Base-by-base conservation (phyloP, 2,113 vertebrate species). In the Nycticorax nycticorax region DNA sequence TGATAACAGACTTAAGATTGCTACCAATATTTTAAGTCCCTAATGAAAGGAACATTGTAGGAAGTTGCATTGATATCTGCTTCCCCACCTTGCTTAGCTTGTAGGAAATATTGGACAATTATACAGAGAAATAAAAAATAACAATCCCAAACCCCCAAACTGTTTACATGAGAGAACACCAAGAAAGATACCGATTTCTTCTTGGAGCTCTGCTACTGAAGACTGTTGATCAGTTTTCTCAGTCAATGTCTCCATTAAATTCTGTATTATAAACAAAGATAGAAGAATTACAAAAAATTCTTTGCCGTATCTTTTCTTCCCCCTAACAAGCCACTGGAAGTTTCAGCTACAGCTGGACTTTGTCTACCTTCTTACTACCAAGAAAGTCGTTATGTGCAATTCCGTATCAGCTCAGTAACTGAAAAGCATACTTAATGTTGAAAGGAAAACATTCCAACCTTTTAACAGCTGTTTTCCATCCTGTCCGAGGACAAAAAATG, bases 141-240 rank as follows among this genome's bases (percentile, higher is more conserved):
- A 81, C 15, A 89, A 72, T 20, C 17, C 23, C 41, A 92, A 82
- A 64, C 4, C 39, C 28, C 9, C 12, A 37, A 63, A 88, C 22
- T 52, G 10, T 88, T 56, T 88, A 59, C 47, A 64, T 26, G 57
- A 68, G 21, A 53, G 39, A 69, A 92, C 4, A 87, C 26, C 6
- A 10, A 82, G 50, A 95, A 75, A 95, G 43, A 97, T 98, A 99
- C 99, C 99, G 93, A 99, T 98, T 98, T 98, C 99, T 88, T 98
- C 97, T 94, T 98, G 98, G 89, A 98, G 96, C 21, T 99, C 97
- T 96, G 95, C 97, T 78, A 97, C 39, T 68, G 93, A 95, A 74
- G 96, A 95, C 78, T 98, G 89, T n/a, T 97, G 91, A 81, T 98
- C 94, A 69, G 71, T 95, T 96, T 98, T 98, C 96, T 98, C 93